These are phyloP conservation scores for Plutella xylostella DNA, from an alignment of 2,888 invertebrate genomes.

Conservation along the genomic window DNA sequence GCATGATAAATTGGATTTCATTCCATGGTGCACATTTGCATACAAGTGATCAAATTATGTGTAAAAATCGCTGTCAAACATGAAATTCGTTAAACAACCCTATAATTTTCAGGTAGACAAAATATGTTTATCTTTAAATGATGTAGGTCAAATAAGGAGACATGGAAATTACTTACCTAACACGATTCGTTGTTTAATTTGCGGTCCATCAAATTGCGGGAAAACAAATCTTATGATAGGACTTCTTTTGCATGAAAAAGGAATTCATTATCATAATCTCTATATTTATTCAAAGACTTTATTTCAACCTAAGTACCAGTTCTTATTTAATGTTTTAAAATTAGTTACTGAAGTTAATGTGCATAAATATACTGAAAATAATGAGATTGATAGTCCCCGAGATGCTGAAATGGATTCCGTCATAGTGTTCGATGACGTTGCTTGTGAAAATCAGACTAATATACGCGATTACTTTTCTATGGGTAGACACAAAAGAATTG, in stretches of 20 bases:
- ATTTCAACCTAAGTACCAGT: background rate
- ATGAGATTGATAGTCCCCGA: background rate
- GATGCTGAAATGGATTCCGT: background rate
- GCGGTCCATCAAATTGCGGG: background rate
- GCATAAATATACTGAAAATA: background rate
- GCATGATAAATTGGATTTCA: too few relatives aligned
- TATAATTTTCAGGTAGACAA: background rate
- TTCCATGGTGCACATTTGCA: too few relatives aligned
- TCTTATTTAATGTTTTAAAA: background rate
- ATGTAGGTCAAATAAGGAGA: background rate
- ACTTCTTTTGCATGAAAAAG: background rate
- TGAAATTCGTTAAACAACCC: background rate
- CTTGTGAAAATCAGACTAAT: slow-evolving; percentile 10
- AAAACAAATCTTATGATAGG: background rate
- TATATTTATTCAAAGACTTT: background rate
- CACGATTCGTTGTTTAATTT: background rate
- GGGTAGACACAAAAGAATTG: slow-evolving; percentile 10
- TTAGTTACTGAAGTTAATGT: background rate
- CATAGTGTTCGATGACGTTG: slow-evolving; percentile 10
- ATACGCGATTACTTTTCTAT: slow-evolving; percentile 11
- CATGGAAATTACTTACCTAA: background rate
- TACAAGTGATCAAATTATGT: too few relatives aligned
- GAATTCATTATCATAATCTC: background rate
- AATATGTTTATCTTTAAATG: background rate
- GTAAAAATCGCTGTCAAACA: too few relatives aligned